Base-by-base conservation (phyloP, 2,113 vertebrate genomes). In the Nansenia antarctica region DNA sequence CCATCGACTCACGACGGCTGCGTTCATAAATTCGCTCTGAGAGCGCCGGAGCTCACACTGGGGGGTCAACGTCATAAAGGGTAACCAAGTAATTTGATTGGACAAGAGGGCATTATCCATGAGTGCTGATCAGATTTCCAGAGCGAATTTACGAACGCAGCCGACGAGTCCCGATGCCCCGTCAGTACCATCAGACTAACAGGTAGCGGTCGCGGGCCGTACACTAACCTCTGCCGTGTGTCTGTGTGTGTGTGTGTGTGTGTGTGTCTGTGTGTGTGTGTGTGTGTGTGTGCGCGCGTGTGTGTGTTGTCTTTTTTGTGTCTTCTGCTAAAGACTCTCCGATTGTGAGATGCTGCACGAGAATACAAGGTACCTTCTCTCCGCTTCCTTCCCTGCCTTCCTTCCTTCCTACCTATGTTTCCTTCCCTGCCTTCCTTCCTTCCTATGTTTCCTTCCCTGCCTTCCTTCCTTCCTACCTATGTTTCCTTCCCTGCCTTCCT, bases 331-430 rank as follows among this genome's bases (percentile, higher is more conserved):
- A 84, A 95, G 94, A 86, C 89, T 84, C 61, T 91, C 94, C 89
- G 92, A 91, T 85, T 88, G 87, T 91, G 90, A 94, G 89, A 79
- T 79, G 87, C 74, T 82, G 89, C 73, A 90, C 87, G 91, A 91
- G 77, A 88, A 76, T 71, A 83, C 85, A 85, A 95, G 94, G 93
- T 96, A 95, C 89, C 90, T 80, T 64, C 69, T 82, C 61, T n/a
- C n/a, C n/a, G n/a, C n/a, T n/a, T n/a, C n/a, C n/a, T n/a, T 37
- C 20, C 45, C 62, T 52, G 65, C 2, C 18, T 35, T 37, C n/a
- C 0, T 20, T 20, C 20, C 32, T 12, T 5, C 1, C 24, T 31
- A 1, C 22, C 18, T 9, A 14, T 59, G 30, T 61, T 24, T 57
- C 9, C 37, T 22, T 22, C 22, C 47, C 34, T 67, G 12, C n/a